Evolutionary conservation across 2,888 invertebrate genomes (phyloP).

Genomic region (Choreutis nemorana): DNA sequence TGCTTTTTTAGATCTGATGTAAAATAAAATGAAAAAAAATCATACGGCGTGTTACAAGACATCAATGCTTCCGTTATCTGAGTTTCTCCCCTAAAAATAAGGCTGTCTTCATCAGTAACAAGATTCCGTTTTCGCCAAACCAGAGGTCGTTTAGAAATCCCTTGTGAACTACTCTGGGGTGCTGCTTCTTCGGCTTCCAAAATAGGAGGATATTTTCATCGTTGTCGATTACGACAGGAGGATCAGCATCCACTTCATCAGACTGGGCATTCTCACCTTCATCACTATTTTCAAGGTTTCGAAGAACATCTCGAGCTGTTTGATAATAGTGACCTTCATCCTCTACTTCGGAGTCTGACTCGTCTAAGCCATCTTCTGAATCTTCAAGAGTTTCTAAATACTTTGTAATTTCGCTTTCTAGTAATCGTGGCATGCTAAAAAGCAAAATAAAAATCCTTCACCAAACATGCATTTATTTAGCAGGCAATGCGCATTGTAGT

Average conservation of each 20-base stretch:
- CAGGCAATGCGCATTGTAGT: conserved; percentile 20
- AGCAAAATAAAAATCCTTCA: conserved; percentile 21
- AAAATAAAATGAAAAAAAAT: conserved; percentile 20
- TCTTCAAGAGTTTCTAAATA: conserved; percentile 23
- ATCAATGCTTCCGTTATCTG: conserved; percentile 18
- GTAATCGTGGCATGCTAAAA: conserved; percentile 21
- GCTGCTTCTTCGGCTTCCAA: conserved; percentile 17
- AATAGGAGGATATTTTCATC: conserved; percentile 19
- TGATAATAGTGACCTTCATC: conserved; percentile 21
- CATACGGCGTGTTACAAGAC: conserved; percentile 17
- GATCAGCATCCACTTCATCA: conserved; percentile 19
- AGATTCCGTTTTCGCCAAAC: conserved; percentile 22
- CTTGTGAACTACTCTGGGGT: conserved; percentile 19
- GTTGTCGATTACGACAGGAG: conserved; percentile 18
- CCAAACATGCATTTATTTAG: conserved; percentile 18
- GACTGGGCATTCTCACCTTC: conserved; percentile 18
- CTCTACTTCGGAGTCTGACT: conserved; percentile 21
- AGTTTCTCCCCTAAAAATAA: conserved; percentile 20
- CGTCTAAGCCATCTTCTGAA: conserved; percentile 21
- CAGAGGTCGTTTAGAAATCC: conserved; percentile 20
- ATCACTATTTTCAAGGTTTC: conserved; percentile 20
- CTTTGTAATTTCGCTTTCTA: conserved; percentile 20
- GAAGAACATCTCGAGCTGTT: conserved; percentile 20
- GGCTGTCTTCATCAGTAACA: conserved; percentile 19
- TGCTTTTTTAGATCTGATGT: conserved; percentile 19